Percentiles rank a stretch among this genome's conserved stretches.
Evolutionary conservation across 2,113 vertebrate genomes (phyloP).

Genomic region (Albula glossodonta): DNA sequence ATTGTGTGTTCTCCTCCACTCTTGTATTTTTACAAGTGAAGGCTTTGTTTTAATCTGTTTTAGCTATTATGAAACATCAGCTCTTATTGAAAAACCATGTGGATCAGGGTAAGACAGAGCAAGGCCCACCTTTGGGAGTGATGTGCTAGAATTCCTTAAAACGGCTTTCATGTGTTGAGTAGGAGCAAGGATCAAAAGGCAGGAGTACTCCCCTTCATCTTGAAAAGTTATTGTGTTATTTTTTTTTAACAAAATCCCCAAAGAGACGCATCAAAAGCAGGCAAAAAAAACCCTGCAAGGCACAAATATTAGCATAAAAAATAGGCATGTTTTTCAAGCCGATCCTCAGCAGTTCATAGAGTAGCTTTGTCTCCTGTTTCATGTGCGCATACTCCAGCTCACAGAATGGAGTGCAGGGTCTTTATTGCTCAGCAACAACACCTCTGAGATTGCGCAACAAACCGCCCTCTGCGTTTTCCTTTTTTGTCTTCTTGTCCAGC

Average conservation of each 20-base stretch:
- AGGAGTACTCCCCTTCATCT: background rate
- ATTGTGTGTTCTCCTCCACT: background rate
- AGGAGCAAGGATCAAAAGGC: background rate
- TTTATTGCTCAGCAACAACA: too few relatives aligned
- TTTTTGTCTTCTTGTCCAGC: background rate
- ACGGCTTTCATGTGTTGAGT: background rate
- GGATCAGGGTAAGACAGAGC: background rate
- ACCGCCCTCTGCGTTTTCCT: background rate
- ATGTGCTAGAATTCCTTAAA: background rate
- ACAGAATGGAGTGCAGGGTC: too few relatives aligned
- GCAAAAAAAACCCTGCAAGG: background rate
- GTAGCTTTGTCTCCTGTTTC: background rate
- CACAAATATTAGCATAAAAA: background rate
- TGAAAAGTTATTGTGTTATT: background rate
- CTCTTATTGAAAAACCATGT: background rate
- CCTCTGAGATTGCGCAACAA: background rate
- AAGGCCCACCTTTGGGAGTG: background rate
- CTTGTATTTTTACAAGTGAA: background rate
- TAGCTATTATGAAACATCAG: background rate
- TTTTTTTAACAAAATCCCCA: background rate
- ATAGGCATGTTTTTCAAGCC: background rate
- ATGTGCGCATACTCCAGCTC: background rate
- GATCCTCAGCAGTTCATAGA: background rate
- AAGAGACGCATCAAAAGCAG: background rate
- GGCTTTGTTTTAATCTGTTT: background rate